A percentile compares a stretch with the other conserved stretches of the same genome.
Conservation (phyloP, 2,113 vertebrate species). For the Pachycephala philippinensis region DNA sequence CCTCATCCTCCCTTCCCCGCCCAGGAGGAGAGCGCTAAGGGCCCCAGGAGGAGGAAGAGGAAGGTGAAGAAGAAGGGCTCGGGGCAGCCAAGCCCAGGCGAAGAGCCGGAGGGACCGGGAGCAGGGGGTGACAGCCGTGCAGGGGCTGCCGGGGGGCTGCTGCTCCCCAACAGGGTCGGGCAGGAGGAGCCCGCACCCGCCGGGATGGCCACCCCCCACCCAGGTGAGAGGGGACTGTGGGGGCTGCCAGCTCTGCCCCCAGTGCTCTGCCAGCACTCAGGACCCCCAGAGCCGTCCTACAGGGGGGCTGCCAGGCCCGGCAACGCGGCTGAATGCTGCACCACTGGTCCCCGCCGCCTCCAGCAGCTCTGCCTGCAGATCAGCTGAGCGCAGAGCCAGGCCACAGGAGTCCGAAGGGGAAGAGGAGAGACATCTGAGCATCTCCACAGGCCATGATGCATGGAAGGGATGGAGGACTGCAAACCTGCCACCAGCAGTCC, state of each 20-base stretch:
- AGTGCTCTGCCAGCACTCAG: background rate
- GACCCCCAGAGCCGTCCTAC: accelerated
- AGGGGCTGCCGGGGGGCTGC: background rate
- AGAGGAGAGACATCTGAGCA: background rate
- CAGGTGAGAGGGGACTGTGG: background rate
- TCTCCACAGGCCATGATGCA: background rate
- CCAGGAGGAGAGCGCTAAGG: conserved; percentile 66
- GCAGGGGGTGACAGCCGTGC: conserved; percentile 47
- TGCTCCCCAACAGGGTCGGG: conserved; percentile 4
- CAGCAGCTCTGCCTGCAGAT: background rate
- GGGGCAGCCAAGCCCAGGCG: background rate
- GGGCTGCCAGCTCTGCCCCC: background rate
- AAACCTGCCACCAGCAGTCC: background rate
- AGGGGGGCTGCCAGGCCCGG: too few species aligned
- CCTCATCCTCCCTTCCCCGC: background rate
- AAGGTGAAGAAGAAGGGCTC: conserved; percentile 49
- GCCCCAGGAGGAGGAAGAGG: conserved; percentile 68
- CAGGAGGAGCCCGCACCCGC: background rate
- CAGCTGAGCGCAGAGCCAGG: background rate
- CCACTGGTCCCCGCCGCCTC: accelerated
- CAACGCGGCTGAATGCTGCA: accelerated
- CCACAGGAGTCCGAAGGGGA: accelerated
- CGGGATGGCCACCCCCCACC: accelerated
- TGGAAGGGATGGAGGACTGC: accelerated
- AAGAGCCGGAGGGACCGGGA: background rate